phyloP scores from a whole-genome alignment of 2,113 vertebrate genomes.

The Thomomys bottae region DNA sequence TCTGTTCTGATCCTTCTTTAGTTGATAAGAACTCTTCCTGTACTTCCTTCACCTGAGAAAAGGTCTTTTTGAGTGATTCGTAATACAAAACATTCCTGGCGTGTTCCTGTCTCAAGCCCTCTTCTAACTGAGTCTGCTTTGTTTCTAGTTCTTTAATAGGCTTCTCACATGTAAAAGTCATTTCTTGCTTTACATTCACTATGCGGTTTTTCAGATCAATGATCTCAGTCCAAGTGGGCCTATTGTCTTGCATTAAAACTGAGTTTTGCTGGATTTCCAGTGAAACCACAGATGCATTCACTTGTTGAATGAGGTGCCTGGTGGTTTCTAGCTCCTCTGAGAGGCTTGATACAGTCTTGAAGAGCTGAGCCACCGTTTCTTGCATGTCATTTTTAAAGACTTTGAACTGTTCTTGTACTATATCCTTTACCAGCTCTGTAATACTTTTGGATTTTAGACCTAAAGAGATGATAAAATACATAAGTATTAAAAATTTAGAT shows the following conservation, averaged over 20 bases:
- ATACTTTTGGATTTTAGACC: conserved; percentile 85
- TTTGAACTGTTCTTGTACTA: conserved; percentile 83
- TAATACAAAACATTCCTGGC: conserved; percentile 79
- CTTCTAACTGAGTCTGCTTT: conserved; percentile 83
- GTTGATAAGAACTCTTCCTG: conserved; percentile 75
- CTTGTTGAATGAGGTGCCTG: conserved; percentile 77
- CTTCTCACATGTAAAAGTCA: conserved; percentile 78
- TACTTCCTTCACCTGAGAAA: conserved; percentile 83
- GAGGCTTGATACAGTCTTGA: conserved; percentile 85
- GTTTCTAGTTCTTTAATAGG: conserved; percentile 83
- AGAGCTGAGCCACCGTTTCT: conserved; percentile 84
- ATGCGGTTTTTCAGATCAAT: conserved; percentile 82
- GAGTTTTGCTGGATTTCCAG: conserved; percentile 75
- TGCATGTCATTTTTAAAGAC: conserved; percentile 82
- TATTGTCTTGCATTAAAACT: conserved; percentile 70
- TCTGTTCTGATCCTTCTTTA: conserved; percentile 51
- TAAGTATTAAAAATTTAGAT: neutral
- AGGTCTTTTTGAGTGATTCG: conserved; percentile 85
- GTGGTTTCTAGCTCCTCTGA: conserved; percentile 85
- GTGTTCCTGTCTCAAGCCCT: conserved; percentile 78
- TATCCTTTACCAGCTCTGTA: conserved; percentile 82
- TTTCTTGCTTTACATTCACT: conserved; percentile 82
- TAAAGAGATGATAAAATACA: conserved; percentile 59
- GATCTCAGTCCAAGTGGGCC: conserved; percentile 78
- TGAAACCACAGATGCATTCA: conserved; percentile 82